phyloP scores from a whole-genome alignment of 1,140 invertebrate genomes.

The Drosophila pseudoananassae region DNA sequence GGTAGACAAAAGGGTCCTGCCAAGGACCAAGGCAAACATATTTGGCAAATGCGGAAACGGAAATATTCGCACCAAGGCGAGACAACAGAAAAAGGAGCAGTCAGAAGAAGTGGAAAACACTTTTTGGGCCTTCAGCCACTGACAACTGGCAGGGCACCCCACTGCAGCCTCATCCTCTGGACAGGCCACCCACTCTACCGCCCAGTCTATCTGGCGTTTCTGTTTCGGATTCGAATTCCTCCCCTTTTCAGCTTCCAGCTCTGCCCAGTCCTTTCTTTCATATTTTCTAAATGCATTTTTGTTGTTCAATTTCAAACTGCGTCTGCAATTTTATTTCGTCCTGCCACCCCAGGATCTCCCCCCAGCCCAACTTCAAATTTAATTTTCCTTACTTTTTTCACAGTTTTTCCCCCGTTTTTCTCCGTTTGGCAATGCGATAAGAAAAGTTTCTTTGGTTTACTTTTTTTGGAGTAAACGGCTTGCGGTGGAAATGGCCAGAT shows the following conservation, averaged over 20 bases:
- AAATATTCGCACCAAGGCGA: constrained; percentile 79
- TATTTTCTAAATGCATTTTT: constrained; percentile 82
- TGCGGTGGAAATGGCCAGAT: constrained; percentile 71
- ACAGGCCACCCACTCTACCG: constrained; percentile 37
- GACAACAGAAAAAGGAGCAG: constrained; percentile 53
- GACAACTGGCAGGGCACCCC: constrained; percentile 42
- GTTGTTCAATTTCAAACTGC: constrained; percentile 80
- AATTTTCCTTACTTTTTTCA: constrained; percentile 16
- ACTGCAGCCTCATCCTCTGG: background rate
- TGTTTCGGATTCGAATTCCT: constrained; percentile 17
- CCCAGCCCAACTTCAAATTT: constrained; percentile 11
- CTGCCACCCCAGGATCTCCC: constrained; percentile 8
- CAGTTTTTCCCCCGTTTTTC: constrained; percentile 20
- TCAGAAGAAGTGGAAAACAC: constrained; percentile 34
- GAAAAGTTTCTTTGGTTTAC: constrained; percentile 55
- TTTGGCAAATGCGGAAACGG: constrained; percentile 78
- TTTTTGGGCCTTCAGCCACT: constrained; percentile 69
- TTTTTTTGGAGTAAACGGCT: constrained; percentile 46
- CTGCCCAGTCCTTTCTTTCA: constrained; percentile 43
- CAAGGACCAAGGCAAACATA: constrained; percentile 67
- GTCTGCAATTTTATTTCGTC: constrained; percentile 76
- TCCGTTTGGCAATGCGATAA: constrained; percentile 55
- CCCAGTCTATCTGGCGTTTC: constrained; percentile 54
- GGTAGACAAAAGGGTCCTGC: constrained; percentile 6
- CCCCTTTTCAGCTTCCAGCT: constrained; percentile 3